phyloP scores from a whole-genome alignment of 2,888 invertebrate genomes.

The Hypselothyrea guttata region DNA sequence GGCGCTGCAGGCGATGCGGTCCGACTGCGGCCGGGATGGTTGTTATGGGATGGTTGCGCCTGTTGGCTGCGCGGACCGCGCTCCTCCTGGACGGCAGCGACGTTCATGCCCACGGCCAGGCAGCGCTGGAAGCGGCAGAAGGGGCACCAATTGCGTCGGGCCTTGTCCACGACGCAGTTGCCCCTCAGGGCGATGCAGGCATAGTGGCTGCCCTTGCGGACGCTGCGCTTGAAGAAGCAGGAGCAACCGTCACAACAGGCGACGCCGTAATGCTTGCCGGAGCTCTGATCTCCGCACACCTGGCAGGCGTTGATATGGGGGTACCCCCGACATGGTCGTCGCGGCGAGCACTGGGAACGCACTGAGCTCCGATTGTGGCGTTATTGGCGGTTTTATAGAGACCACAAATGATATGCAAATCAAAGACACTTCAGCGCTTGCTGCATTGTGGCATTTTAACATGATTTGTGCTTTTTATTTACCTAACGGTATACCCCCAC shows the following conservation, averaged over 20 bases:
- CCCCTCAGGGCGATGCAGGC: constrained; percentile 91
- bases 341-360: constrained; percentile 13
- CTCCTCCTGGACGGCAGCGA: constrained; percentile 91
- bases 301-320: constrained; percentile 83
- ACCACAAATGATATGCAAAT: constrained; percentile 80
- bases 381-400: constrained; percentile 57
- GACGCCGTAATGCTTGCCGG: constrained; percentile 92
- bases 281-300: constrained; percentile 92
- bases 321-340: constrained; percentile 44
- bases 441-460: constrained; percentile 51
- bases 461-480: constrained; percentile 71
- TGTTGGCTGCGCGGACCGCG: constrained; percentile 86
- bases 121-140: constrained; percentile 91
- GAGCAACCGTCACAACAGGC: constrained; percentile 94
- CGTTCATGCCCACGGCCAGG: constrained; percentile 90
- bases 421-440: constrained; percentile 57
- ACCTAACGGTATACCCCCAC: constrained; percentile 49
- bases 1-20: constrained; percentile 5
- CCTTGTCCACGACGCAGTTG: constrained; percentile 90
- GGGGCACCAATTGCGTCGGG: constrained; percentile 93
- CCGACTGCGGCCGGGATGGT: constrained; percentile 3
- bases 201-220: constrained; percentile 88
- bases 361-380: constrained; percentile 21
- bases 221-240: constrained; percentile 93
- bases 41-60: constrained; percentile 6